Conservation (phyloP, 2,888 invertebrate genomes). For the Beris chalybata region DNA sequence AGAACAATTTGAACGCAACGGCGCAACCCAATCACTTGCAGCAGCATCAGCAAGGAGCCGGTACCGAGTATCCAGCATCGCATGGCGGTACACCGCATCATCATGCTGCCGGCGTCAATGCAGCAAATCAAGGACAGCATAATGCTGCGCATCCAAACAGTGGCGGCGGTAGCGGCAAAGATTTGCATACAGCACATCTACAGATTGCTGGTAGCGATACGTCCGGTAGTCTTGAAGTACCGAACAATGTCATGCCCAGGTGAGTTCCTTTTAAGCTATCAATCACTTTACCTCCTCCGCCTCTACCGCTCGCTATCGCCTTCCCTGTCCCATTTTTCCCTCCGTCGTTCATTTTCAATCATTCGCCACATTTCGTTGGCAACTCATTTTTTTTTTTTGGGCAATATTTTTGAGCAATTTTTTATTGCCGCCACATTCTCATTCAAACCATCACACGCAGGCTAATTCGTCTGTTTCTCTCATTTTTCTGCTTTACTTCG, state of each 20-base stretch:
- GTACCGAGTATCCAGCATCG: constrained; percentile 33
- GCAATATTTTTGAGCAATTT: too few species aligned
- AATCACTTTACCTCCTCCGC: too few species aligned
- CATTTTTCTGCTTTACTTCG: neutral
- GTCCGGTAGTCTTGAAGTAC: constrained; percentile 51
- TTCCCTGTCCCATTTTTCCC: too few species aligned
- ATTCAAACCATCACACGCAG: too few species aligned
- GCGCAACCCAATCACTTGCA: constrained; percentile 22
- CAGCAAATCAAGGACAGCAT: constrained; percentile 43
- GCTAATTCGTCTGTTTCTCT: neutral
- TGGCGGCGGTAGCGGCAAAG: constrained; percentile 37
- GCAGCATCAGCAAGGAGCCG: constrained; percentile 35
- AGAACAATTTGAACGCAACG: constrained; percentile 16
- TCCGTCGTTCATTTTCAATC: too few species aligned
- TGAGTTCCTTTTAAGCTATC: constrained; percentile 34
- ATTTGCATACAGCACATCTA: constrained; percentile 40
- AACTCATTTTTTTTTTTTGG: too few species aligned
- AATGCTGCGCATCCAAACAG: constrained; percentile 16
- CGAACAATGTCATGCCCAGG: constrained; percentile 51
- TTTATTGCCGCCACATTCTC: neutral
- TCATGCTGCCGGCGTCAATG: constrained; percentile 46
- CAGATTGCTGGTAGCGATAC: constrained; percentile 44
- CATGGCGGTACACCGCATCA: constrained; percentile 51
- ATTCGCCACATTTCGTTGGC: too few species aligned
- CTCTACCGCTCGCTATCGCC: too few species aligned